phyloP scores from a whole-genome alignment of 2,113 vertebrate genomes.

The Eurystomus gularis region DNA sequence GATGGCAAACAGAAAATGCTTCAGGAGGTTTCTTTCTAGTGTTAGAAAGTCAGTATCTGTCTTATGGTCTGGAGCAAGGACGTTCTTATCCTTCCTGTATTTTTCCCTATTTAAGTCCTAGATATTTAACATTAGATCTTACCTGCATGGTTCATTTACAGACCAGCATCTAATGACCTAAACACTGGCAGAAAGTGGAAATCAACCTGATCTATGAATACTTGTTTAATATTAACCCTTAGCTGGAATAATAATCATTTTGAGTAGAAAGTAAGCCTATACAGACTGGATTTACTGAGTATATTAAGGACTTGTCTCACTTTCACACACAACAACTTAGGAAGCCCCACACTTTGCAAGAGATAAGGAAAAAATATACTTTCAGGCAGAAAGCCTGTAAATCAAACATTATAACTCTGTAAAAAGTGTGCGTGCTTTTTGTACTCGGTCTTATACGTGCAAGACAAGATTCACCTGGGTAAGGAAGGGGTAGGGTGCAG shows the following conservation, averaged over 20 bases:
- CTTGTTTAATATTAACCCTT: neutral
- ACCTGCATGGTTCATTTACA: neutral
- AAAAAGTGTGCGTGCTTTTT: neutral
- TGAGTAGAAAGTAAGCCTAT: neutral
- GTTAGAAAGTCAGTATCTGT: conserved; percentile 4
- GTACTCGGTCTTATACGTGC: neutral
- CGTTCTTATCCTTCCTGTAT: neutral
- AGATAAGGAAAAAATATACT: neutral
- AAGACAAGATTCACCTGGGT: conserved; percentile 17
- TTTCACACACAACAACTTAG: neutral
- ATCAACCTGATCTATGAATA: neutral
- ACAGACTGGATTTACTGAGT: neutral
- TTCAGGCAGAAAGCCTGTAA: neutral
- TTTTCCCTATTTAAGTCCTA: neutral
- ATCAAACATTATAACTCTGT: neutral
- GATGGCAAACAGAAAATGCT: neutral
- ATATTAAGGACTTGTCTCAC: neutral
- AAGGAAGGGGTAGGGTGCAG: neutral
- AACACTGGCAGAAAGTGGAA: neutral
- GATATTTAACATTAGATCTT: neutral
- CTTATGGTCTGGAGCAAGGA: neutral
- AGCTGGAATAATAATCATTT: neutral
- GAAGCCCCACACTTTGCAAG: neutral
- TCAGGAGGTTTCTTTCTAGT: neutral
- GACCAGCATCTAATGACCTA: neutral